A percentile compares a stretch with the other conserved stretches of the same genome.
phyloP scores from a whole-genome alignment of 1,140 invertebrate genomes.

The Drosophila mojavensis region DNA sequence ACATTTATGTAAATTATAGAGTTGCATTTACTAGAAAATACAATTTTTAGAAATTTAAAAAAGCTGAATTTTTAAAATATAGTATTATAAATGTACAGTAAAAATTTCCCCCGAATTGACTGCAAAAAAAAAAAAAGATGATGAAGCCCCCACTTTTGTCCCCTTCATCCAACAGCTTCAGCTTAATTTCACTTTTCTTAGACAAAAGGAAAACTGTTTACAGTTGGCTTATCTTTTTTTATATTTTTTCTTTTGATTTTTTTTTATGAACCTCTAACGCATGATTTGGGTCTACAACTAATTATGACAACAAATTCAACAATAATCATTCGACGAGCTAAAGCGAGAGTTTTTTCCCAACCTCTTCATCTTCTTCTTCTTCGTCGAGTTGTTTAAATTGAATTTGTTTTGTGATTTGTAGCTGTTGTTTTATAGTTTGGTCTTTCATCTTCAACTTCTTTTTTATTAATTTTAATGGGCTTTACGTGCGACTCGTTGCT shows the following conservation, averaged over 20 bases:
- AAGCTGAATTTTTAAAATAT: too few relatives aligned
- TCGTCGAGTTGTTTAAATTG: constrained; percentile 35
- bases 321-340: constrained; percentile 31
- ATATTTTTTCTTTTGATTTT: not conserved
- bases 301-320: constrained; percentile 54
- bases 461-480: constrained; percentile 77
- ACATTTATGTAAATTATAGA: constrained; percentile 33
- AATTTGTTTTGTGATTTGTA: constrained; percentile 55
- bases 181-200: constrained; percentile 72
- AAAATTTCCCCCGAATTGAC: constrained; percentile 36
- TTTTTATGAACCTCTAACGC: constrained; percentile 47
- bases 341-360: constrained; percentile 40
- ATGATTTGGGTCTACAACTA: constrained; percentile 63
- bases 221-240: constrained; percentile 6
- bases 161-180: constrained; percentile 50
- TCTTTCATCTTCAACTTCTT: constrained; percentile 21
- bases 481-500: constrained; percentile 55
- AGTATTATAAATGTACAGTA: too few relatives aligned
- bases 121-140: constrained; percentile 14
- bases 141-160: constrained; percentile 46
- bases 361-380: constrained; percentile 24
- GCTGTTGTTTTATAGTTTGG: constrained; percentile 35
- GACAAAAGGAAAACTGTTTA: constrained; percentile 75
- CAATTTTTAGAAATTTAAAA: not conserved
- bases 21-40: not conserved